Evolutionary conservation across 2,113 vertebrate genomes (phyloP).

Genomic region (Felis catus): F.catus_Fca126_mat1.0 CM031413.1:17669001-17669500

Average conservation of each 20-base stretch:
- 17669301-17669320: too few relatives aligned
- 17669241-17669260: too few relatives aligned
- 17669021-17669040: background rate
- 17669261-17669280: too few relatives aligned
- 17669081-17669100: background rate
- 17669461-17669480: background rate
- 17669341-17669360: too few relatives aligned
- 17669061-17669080: background rate
- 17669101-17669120: background rate
- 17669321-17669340: too few relatives aligned
- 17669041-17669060: background rate
- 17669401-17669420: background rate
- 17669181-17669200: background rate
- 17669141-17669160: background rate
- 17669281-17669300: too few relatives aligned
- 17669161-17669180: background rate
- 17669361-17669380: too few relatives aligned
- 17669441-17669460: background rate
- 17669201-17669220: too few relatives aligned
- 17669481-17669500: background rate
- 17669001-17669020: background rate
- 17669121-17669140: background rate
- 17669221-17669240: too few relatives aligned
- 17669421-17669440: background rate
- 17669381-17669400: too few relatives aligned